Base-by-base conservation (phyloP, 2,113 vertebrate species). In the Budorcas taxicolor region DNA sequence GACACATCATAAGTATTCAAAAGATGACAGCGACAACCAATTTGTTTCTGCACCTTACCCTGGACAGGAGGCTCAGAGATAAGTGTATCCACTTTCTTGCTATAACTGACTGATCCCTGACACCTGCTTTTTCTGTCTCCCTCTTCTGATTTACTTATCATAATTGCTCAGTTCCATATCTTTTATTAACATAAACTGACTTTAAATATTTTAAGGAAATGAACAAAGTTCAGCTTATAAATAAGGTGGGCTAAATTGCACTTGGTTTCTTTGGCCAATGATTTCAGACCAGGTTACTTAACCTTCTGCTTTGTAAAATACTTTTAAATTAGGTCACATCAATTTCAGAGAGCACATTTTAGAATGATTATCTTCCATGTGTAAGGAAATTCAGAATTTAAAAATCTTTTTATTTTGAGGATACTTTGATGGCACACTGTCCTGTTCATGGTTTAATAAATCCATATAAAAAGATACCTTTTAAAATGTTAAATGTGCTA, bases 201-300 rank as follows among this genome's bases (percentile, higher is more conserved):
- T 87, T 80, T 71, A 87, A 83, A 11, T 82, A 84, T 60, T n/a
- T 92, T 7, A 78, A 97, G 53, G 15, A 91, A 89, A 95, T 87
- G 23, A 71, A 27, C 25, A 91, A 50, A 17, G 94, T 84, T 84
- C 27, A 90, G 87, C 76, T 90, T 86, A 89, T 53, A 15, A 78
- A 67, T n/a, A 57, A 71, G 19, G 12, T 52, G 23, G 1, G 15
- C 50, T 95, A 78, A 67, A 91, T 55, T 87, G n/a, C 87, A 53
- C 23, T 78, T 58, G 25, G 11, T 23, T 43, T 83, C 19, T 86
- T 87, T 21, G 85, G 23, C 71, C 50, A 91, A 62, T 40, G 40
- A 84, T 96, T 94, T 89, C 55, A 90, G 52, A 87, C 4, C 17
- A 55, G 16, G 15, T 88, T 92, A 90, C 11, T 95, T 80, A 80